These are phyloP conservation scores for Barbus barbus DNA, from an alignment of 2,113 vertebrate genomes.

Conservation along the genomic window DNA sequence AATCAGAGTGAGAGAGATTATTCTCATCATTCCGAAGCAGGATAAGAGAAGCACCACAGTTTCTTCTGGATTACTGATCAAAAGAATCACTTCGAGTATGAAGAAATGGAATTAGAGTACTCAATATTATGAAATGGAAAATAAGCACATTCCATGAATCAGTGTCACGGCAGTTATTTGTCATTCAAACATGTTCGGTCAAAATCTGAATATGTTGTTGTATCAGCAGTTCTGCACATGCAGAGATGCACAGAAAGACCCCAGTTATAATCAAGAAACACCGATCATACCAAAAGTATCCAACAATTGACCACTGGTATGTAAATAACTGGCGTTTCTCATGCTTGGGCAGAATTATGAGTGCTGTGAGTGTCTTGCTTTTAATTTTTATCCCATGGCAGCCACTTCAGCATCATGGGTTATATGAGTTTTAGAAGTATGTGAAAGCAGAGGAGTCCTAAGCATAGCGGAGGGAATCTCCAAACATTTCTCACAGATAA, in stretches of 20 bases:
- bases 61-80: conserved; percentile 20
- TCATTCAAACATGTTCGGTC: conserved; percentile 17
- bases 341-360: conserved; percentile 60
- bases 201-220: neutral
- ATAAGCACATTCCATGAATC: neutral
- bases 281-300: conserved; percentile 56
- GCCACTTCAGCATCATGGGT: conserved; percentile 53
- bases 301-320: conserved; percentile 61
- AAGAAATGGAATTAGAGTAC: neutral
- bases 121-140: neutral
- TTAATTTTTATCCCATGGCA: conserved; percentile 63
- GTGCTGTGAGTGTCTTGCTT: conserved; percentile 48
- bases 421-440: conserved; percentile 31
- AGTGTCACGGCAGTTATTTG: conserved; percentile 3
- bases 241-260: conserved; percentile 26
- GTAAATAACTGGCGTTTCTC: conserved; percentile 57
- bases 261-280: conserved; percentile 34
- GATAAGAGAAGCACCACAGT: conserved; percentile 17
- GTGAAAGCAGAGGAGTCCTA: neutral
- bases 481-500: conserved; percentile 71
- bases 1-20: conserved; percentile 22
- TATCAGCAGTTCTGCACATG: neutral
- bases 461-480: conserved; percentile 24
- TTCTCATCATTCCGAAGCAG: neutral
- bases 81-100: neutral